A percentile compares a stretch with the other conserved stretches of the same genome.
phyloP scores from a whole-genome alignment of 1,140 invertebrate species.

The Notospermus geniculatus region DNA sequence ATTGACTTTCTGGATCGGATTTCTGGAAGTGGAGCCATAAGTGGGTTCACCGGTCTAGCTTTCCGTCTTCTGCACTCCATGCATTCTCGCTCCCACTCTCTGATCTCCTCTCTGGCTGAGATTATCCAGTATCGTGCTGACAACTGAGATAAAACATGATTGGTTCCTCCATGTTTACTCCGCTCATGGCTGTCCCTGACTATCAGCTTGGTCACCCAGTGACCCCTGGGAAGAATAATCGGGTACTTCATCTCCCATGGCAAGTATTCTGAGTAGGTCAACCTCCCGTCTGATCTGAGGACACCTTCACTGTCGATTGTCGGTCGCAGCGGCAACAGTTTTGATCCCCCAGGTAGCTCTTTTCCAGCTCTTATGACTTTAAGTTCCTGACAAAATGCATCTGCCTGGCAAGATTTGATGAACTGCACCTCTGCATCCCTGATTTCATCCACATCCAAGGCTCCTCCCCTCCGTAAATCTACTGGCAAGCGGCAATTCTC shows the following conservation, averaged over 20 bases:
- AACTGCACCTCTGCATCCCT: constrained; percentile 15
- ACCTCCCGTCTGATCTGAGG: constrained; percentile 2
- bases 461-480: not conserved
- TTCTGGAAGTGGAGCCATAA: constrained; percentile 16
- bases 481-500: constrained; percentile 12
- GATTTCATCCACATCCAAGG: constrained; percentile 13
- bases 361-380: not conserved
- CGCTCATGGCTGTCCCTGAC: constrained; percentile 1
- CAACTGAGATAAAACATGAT: constrained; percentile 9
- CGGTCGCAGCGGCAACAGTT: constrained; percentile 14
- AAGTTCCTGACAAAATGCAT: constrained; percentile 14
- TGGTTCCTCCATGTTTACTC: constrained; percentile 5
- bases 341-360: constrained; percentile 4
- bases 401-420: constrained; percentile 8
- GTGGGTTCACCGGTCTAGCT: constrained; percentile 4
- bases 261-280: constrained; percentile 5
- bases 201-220: constrained; percentile 1
- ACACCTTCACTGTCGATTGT: constrained; percentile 14
- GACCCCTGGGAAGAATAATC: constrained; percentile 4
- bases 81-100: constrained; percentile 8
- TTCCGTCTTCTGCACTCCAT: constrained; percentile 9
- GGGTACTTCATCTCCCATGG: constrained; percentile 13
- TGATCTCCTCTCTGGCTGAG: constrained; percentile 11
- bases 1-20: not conserved
- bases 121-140: constrained; percentile 15